A percentile compares a stretch with the other conserved stretches of the same genome.
Conservation (phyloP, 2,113 vertebrate species). For the Toxotes jaculatrix region DNA sequence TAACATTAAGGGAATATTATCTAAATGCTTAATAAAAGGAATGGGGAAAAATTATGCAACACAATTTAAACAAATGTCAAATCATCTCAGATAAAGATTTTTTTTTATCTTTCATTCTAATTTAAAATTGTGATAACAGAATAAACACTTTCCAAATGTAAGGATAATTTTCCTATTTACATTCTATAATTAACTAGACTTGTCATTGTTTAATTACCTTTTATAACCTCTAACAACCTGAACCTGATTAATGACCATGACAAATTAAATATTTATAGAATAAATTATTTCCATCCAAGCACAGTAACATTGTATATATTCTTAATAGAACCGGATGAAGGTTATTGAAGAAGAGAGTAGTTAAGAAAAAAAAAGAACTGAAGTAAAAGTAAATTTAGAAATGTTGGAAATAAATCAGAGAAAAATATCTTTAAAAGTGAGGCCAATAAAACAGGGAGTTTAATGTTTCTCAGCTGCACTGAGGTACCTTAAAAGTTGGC, state of each 20-base stretch:
- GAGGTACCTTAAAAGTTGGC: slow-evolving; percentile 29
- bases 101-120: slow-evolving; percentile 8
- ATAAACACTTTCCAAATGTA: background rate
- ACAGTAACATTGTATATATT: slow-evolving; percentile 38
- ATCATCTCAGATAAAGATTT: background rate
- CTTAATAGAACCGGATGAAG: slow-evolving; percentile 26
- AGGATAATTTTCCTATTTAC: slow-evolving; percentile 19
- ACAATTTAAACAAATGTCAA: background rate
- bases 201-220: slow-evolving; percentile 57
- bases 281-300: slow-evolving; percentile 40
- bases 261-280: slow-evolving; percentile 76
- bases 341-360: slow-evolving; percentile 3
- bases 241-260: slow-evolving; percentile 62
- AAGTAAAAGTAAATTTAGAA: slow-evolving; percentile 9
- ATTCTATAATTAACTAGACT: slow-evolving; percentile 44
- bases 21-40: background rate
- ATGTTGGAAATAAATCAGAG: background rate
- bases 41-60: background rate
- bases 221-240: slow-evolving; percentile 56
- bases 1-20: background rate
- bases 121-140: slow-evolving; percentile 1
- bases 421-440: background rate
- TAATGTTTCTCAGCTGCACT: slow-evolving; percentile 8
- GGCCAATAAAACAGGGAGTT: slow-evolving; percentile 4
- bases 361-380: background rate